Evolutionary conservation across 2,113 vertebrate genomes (phyloP).

Genomic region (Hypomesus transpacificus): DNA sequence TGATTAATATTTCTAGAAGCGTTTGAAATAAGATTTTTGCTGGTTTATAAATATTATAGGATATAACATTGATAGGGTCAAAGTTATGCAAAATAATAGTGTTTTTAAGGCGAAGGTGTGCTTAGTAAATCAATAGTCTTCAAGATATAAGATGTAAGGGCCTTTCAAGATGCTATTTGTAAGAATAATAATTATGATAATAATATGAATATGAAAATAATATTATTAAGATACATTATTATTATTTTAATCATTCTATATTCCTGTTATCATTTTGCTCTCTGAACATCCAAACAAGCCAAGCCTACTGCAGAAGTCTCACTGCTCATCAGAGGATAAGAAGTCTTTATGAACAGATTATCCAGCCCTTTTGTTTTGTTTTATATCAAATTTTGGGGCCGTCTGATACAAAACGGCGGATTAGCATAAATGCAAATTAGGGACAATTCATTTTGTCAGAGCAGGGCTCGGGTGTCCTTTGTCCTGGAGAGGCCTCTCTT

Average conservation of each 20-base stretch:
- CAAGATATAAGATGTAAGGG: neutral
- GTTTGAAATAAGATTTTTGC: too few relatives aligned
- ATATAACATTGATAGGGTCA: too few relatives aligned
- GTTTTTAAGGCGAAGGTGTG: neutral
- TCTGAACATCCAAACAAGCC: constrained; percentile 34
- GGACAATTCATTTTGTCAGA: constrained; percentile 54
- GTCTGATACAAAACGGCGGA: constrained; percentile 60
- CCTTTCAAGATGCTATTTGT: neutral
- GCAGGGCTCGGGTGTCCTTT: constrained; percentile 31
- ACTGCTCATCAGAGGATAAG: constrained; percentile 56
- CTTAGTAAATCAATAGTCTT: neutral
- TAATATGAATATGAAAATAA: neutral
- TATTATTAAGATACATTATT: neutral
- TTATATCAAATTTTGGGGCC: constrained; percentile 54
- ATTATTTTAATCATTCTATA: neutral
- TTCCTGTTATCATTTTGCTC: constrained; percentile 27
- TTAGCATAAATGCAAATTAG: constrained; percentile 64
- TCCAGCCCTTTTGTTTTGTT: constrained; percentile 48
- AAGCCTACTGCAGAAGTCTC: constrained; percentile 54
- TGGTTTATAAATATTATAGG: too few relatives aligned
- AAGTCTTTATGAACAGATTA: constrained; percentile 64
- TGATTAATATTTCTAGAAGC: too few relatives aligned
- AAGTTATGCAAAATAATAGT: too few relatives aligned
- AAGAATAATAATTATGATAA: neutral
- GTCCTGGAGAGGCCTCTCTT: neutral